phyloP scores from a whole-genome alignment of 2,113 vertebrate genomes.

The Urocolius indicus region DNA sequence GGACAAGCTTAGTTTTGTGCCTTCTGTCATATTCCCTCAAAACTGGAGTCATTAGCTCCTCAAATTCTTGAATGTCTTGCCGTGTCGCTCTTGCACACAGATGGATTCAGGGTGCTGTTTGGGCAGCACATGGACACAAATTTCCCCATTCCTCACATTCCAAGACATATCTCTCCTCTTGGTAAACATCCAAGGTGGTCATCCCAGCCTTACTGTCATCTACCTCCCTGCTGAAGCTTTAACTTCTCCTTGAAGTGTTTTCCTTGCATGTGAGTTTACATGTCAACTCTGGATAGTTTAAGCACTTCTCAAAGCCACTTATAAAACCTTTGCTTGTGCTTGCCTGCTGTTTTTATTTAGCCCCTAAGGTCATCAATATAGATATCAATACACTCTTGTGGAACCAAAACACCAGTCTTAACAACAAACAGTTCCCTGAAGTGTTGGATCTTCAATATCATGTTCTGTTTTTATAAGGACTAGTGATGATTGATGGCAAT shows the following conservation, averaged over 20 bases:
- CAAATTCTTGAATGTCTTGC: background rate
- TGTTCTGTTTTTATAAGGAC: background rate
- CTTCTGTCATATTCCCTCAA: background rate
- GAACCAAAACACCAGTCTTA: background rate
- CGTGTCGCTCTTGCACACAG: background rate
- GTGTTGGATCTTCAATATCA: background rate
- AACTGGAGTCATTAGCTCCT: background rate
- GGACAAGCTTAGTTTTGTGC: background rate
- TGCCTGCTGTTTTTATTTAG: background rate
- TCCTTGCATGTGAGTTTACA: background rate
- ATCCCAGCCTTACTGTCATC: background rate
- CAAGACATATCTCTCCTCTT: background rate
- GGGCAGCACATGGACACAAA: background rate
- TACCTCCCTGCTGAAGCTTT: background rate
- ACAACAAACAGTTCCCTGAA: background rate
- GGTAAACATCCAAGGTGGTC: background rate
- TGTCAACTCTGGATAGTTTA: background rate
- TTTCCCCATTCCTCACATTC: background rate
- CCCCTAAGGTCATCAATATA: accelerated
- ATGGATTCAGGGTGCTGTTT: background rate
- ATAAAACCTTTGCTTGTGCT: background rate
- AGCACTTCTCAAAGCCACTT: background rate
- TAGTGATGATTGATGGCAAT: background rate
- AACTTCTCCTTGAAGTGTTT: background rate
- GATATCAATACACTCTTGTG: background rate